phyloP scores from a whole-genome alignment of 2,888 invertebrate genomes.

The Agonopterix arenella region DNA sequence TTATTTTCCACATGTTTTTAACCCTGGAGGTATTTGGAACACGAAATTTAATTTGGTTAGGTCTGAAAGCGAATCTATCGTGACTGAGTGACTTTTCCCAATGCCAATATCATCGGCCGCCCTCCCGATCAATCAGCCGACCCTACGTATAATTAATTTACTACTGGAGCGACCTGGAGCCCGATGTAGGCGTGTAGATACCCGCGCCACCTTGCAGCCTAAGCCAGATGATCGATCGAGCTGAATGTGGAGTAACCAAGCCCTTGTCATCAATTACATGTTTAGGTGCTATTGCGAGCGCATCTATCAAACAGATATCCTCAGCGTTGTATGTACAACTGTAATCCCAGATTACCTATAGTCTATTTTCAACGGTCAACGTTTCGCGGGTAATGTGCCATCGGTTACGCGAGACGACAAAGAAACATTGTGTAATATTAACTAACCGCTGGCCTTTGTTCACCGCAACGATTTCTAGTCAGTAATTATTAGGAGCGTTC shows the following conservation, averaged over 20 bases:
- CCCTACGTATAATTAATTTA: slow-evolving; percentile 50
- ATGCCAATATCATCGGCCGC: not conserved
- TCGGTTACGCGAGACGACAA: slow-evolving; percentile 12
- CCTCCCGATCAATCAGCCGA: slow-evolving; percentile 46
- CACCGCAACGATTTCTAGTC: not conserved
- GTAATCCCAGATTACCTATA: too few relatives aligned
- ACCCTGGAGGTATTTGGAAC: too few relatives aligned
- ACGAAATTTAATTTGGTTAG: too few relatives aligned
- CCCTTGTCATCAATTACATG: not conserved
- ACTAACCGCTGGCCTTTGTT: slow-evolving; percentile 3
- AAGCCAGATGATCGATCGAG: slow-evolving; percentile 21
- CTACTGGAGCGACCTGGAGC: slow-evolving; percentile 23
- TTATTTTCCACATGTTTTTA: too few relatives aligned
- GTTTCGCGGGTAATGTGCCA: slow-evolving; percentile 10
- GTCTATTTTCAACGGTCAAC: slow-evolving; percentile 9
- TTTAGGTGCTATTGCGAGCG: not conserved
- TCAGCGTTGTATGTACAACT: too few relatives aligned
- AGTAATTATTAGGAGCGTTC: slow-evolving; percentile 2
- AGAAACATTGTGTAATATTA: slow-evolving; percentile 5
- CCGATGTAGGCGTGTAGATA: slow-evolving; percentile 7
- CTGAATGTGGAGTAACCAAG: slow-evolving; percentile 18
- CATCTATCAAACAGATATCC: too few relatives aligned
- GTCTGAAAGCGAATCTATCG: too few relatives aligned
- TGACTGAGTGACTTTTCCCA: too few relatives aligned
- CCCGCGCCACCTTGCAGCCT: slow-evolving; percentile 12